Percentiles rank a stretch among this genome's conserved stretches.
These are phyloP conservation scores for Pseudanteris insignis DNA, from an alignment of 2,888 invertebrate species.

Conservation along the genomic window DNA sequence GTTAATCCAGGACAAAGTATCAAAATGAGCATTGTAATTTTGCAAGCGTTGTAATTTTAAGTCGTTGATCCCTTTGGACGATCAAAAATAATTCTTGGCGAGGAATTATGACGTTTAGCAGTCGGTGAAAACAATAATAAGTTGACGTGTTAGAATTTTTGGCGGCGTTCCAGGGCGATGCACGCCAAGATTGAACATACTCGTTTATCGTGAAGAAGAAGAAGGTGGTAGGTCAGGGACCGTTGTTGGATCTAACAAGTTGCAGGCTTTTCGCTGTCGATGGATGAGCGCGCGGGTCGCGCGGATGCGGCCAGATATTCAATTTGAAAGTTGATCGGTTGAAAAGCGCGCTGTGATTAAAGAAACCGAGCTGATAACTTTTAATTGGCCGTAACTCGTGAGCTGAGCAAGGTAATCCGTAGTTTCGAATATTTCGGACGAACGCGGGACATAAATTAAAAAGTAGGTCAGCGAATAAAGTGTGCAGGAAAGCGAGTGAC, in stretches of 20 bases:
- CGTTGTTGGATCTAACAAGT: conserved; percentile 18
- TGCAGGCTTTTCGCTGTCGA: conserved; percentile 5
- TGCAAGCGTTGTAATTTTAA: no score
- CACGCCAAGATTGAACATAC: conserved; percentile 14
- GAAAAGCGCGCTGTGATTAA: no score
- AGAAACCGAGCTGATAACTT: no score
- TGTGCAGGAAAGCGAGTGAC: no score
- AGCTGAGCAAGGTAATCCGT: no score
- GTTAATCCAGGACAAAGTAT: no score
- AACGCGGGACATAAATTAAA: no score
- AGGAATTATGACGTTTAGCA: conserved; percentile 18
- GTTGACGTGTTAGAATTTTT: conserved; percentile 7
- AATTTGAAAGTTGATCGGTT: not conserved
- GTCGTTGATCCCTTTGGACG: not conserved
- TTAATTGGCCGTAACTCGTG: no score
- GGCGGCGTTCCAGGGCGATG: conserved; percentile 13
- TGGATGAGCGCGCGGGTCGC: conserved; percentile 19
- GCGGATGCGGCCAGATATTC: conserved; percentile 19
- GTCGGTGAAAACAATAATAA: conserved; percentile 24
- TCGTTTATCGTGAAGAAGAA: conserved; percentile 11
- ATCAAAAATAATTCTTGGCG: conserved; percentile 18
- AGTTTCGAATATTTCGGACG: no score
- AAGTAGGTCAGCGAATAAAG: no score
- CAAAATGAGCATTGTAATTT: no score
- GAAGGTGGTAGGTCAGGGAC: conserved; percentile 36